Conservation (phyloP, 2,797 vertebrate species). For the Threskiornis aethiopicus region DNA sequence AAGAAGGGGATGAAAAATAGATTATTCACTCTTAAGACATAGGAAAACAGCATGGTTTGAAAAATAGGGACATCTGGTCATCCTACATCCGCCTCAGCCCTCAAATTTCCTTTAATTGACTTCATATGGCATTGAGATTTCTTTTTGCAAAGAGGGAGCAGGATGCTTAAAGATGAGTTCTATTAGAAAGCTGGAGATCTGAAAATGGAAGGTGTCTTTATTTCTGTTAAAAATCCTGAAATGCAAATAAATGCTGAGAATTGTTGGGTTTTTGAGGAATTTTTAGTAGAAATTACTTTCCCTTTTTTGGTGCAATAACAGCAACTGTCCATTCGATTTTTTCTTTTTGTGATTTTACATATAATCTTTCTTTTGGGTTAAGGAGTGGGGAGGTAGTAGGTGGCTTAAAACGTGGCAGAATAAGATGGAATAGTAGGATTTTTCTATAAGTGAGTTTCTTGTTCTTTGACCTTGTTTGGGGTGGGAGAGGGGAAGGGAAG, state of each 20-base stretch:
- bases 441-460: slow-evolving; percentile 13
- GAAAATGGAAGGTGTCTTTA: neutral
- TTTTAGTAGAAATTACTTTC: neutral
- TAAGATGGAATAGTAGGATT: neutral
- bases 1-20: slow-evolving; percentile 59
- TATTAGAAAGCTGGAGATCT: slow-evolving; percentile 5
- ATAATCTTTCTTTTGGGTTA: neutral
- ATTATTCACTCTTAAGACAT: slow-evolving; percentile 53
- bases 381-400: neutral
- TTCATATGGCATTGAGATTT: slow-evolving; percentile 53
- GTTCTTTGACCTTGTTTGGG: slow-evolving; percentile 37
- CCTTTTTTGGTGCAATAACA: neutral
- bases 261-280: neutral
- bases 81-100: slow-evolving; percentile 48
- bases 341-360: neutral
- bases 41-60: slow-evolving; percentile 46
- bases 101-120: slow-evolving; percentile 65
- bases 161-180: slow-evolving; percentile 14
- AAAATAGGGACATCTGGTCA: slow-evolving; percentile 67
- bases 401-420: neutral
- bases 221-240: neutral
- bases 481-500: neutral
- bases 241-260: neutral
- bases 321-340: neutral
- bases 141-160: slow-evolving; percentile 2